Percentiles rank a stretch among this genome's conserved stretches.
phyloP scores from a whole-genome alignment of 37 sponge, comb jelly and placozoan species.

The Agelas oroides region DNA sequence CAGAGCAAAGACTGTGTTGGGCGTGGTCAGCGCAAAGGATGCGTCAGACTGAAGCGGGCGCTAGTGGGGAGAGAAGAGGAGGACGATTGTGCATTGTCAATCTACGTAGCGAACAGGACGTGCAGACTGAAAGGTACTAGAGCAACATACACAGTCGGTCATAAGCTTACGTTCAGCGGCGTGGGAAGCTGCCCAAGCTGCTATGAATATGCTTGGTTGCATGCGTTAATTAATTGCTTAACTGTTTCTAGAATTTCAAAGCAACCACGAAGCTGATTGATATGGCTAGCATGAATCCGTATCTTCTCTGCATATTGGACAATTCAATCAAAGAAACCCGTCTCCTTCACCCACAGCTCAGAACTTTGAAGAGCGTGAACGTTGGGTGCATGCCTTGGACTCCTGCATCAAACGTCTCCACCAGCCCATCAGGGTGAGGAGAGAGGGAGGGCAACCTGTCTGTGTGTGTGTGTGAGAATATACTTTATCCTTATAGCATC shows the following conservation, averaged over 20 bases:
- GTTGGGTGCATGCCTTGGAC: conserved; percentile 89
- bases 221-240: no score
- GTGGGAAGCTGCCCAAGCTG: no score
- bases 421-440: conserved; percentile 29
- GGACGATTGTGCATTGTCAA: conserved; percentile 95
- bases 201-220: no score
- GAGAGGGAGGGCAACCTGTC: no score
- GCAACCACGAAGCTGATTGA: no score
- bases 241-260: no score
- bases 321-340: no score
- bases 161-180: no score
- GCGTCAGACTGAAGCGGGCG: conserved; percentile 79
- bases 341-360: conserved; percentile 53
- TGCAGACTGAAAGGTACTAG: conserved; percentile 87
- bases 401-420: conserved; percentile 62
- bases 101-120: conserved; percentile 77
- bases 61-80: conserved; percentile 94
- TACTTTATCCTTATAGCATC: background rate
- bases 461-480: no score
- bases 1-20: conserved; percentile 92
- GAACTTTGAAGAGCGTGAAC: conserved; percentile 84
- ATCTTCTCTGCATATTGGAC: no score
- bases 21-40: conserved; percentile 78
- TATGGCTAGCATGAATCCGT: no score
- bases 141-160: background rate